Conservation (phyloP, 2,888 invertebrate species). For the Aphodius granarius region DNA sequence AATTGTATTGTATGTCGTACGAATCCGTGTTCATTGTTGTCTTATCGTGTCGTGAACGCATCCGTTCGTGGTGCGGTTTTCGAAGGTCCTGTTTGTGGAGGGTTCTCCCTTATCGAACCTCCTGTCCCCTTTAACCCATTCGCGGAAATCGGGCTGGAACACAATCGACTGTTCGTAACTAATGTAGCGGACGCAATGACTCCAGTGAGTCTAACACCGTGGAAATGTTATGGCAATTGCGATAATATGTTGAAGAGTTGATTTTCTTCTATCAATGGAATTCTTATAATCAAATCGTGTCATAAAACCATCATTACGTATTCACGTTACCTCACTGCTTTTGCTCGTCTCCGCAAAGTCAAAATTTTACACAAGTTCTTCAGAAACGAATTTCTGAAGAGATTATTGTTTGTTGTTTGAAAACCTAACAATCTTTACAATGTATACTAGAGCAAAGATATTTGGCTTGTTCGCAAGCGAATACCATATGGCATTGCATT, state of each 20-base stretch:
- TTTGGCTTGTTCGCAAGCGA: no score
- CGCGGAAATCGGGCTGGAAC: constrained; percentile 48
- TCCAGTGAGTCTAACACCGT: constrained; percentile 31
- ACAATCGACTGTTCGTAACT: constrained; percentile 53
- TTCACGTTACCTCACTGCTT: no score
- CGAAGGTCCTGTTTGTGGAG: constrained; percentile 21
- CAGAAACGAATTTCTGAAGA: no score
- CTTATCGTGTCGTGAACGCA: constrained; percentile 47
- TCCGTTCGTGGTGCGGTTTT: constrained; percentile 23
- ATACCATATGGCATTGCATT: no score
- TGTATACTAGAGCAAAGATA: no score
- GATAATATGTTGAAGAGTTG: no score
- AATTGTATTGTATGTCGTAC: neutral
- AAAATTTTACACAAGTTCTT: no score
- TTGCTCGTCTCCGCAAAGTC: no score
- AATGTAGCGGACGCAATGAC: constrained; percentile 48
- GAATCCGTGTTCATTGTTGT: constrained; percentile 43
- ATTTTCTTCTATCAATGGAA: neutral
- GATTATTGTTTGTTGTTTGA: no score
- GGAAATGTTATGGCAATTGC: neutral
- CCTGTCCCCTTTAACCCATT: constrained; percentile 43
- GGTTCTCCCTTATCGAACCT: constrained; percentile 44
- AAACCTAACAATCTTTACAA: no score
- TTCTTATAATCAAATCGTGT: no score
- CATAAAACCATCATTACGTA: no score